Percentiles rank a stretch among this genome's conserved stretches.
These are phyloP conservation scores for Pogonocherus hispidulus DNA, from an alignment of 2,888 invertebrate species.

Conservation along the genomic window DNA sequence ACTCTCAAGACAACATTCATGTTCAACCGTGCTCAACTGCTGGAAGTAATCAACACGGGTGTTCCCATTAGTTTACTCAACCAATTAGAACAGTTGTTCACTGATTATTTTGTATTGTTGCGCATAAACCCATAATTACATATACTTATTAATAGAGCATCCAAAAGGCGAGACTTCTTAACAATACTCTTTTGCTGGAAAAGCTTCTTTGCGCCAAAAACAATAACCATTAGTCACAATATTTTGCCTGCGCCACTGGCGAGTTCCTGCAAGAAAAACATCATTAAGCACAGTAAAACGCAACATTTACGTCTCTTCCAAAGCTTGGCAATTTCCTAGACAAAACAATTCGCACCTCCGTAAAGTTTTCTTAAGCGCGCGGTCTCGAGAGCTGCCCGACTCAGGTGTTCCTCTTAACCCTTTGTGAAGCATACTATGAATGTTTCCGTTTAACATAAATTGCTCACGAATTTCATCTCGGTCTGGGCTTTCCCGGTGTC, in stretches of 20 bases:
- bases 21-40: too few species aligned
- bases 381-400: slow-evolving; percentile 7
- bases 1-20: too few species aligned
- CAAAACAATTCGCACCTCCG: slow-evolving; percentile 18
- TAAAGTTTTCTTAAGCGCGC: slow-evolving; percentile 22
- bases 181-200: neutral
- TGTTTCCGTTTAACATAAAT: slow-evolving; percentile 12
- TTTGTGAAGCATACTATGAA: neutral
- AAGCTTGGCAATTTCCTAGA: slow-evolving; percentile 12
- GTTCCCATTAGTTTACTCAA: too few species aligned
- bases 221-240: neutral
- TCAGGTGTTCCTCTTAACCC: slow-evolving; percentile 20
- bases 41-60: too few species aligned
- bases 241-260: neutral
- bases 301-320: neutral
- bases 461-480: slow-evolving; percentile 6
- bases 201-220: too few species aligned
- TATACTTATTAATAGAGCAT: too few species aligned
- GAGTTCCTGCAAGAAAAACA: neutral
- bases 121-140: too few species aligned
- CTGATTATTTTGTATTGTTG: too few species aligned
- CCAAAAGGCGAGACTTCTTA: too few species aligned
- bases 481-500: neutral
- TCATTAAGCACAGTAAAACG: slow-evolving; percentile 1
- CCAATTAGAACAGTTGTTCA: too few species aligned